Evolutionary conservation across 2,797 vertebrate species (phyloP).

Genomic region (Streptopelia turtur): DNA sequence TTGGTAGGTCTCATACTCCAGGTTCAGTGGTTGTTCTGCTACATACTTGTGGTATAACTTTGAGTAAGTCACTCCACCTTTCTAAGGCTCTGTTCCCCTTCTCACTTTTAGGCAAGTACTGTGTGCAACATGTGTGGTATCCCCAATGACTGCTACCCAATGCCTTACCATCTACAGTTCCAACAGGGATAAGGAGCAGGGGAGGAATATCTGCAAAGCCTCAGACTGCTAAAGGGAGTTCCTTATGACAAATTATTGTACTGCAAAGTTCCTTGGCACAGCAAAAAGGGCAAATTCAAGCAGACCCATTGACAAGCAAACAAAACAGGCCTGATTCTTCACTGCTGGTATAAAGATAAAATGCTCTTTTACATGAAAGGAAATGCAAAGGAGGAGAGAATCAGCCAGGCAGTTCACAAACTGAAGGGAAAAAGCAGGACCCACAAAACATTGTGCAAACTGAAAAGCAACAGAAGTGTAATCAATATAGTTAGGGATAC

Average conservation of each 20-base stretch:
- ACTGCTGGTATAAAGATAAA: neutral
- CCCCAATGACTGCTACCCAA: neutral
- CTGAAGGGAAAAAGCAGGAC: neutral
- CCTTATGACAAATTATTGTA: neutral
- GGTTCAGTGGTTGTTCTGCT: neutral
- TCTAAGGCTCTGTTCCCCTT: neutral
- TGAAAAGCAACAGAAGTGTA: neutral
- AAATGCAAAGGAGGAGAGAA: neutral
- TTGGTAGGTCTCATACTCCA: neutral
- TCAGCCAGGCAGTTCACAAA: neutral
- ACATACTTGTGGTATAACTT: neutral
- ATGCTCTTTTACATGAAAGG: neutral
- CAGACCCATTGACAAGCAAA: neutral
- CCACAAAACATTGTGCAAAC: neutral
- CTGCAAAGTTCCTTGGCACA: neutral
- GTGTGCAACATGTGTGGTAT: neutral
- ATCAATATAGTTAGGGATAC: slow-evolving; percentile 5
- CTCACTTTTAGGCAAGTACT: neutral
- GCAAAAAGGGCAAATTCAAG: neutral
- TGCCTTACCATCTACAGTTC: neutral
- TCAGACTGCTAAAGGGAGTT: neutral
- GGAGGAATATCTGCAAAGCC: neutral
- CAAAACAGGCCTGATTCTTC: neutral
- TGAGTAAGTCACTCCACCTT: neutral
- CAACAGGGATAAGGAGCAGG: neutral